These are phyloP conservation scores for Premnoplex brunnescens DNA, from an alignment of 2,797 vertebrate genomes.

Conservation along the genomic window DNA sequence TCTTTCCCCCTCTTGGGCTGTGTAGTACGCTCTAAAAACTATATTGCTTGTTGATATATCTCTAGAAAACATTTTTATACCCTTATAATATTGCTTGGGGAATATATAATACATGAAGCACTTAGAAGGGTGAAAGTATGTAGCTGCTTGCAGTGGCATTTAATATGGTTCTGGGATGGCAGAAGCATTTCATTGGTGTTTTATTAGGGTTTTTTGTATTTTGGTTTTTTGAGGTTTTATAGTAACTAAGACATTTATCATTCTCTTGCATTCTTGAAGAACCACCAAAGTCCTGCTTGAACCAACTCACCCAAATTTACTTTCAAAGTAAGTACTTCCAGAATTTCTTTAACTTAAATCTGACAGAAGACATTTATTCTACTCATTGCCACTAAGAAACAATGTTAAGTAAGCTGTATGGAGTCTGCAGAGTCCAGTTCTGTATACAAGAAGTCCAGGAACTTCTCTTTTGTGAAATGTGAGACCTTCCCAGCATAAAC, in stretches of 20 bases:
- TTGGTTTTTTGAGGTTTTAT: neutral
- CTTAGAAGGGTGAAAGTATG: neutral
- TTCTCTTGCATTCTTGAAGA: neutral
- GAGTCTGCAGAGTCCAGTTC: neutral
- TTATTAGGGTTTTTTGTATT: too few species aligned
- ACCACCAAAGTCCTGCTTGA: neutral
- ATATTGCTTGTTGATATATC: neutral
- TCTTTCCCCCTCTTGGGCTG: neutral
- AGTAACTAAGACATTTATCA: neutral
- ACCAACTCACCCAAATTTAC: neutral
- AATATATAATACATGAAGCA: neutral
- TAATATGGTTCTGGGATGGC: neutral
- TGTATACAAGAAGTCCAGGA: neutral
- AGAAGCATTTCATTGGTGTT: neutral
- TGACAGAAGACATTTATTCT: neutral
- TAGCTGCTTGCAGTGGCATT: neutral
- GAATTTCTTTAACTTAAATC: neutral
- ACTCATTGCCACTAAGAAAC: neutral
- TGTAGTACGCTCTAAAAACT: neutral
- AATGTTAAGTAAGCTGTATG: neutral
- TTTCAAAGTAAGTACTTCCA: neutral
- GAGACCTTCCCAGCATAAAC: neutral
- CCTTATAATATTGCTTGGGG: neutral
- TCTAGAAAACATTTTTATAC: constrained; percentile 15
- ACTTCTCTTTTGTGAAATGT: neutral